Base-by-base conservation (phyloP, 1,140 invertebrate genomes). In the Lepidurus packardi region DNA sequence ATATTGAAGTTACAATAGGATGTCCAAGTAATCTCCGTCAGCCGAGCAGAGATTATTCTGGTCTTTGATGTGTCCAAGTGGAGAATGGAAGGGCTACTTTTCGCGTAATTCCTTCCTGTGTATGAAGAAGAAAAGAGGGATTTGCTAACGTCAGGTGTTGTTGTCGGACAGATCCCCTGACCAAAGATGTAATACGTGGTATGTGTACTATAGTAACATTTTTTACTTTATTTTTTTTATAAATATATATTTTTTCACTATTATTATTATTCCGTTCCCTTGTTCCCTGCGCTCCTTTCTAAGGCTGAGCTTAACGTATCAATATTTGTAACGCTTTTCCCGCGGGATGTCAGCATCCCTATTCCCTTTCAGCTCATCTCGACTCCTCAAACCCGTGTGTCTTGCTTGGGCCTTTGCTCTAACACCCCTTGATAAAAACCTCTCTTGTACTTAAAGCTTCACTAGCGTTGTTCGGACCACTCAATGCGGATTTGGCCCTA, bases 81-180 rank as follows among this genome's bases (percentile, higher is more conserved):
- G 6, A 65, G 53, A 21, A 65, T 65, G 21, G 53, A 5, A 65
- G 21, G 47, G 53, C 53, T 65, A 65, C 53, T 65, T 16, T 65
- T 21, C 6, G 13, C 53, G 53, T 65, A 65, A 65, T 65, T 65
- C 53, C 53, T 65, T 65, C 53, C 53, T 9, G 53, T 13, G 21
- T 65, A 21, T 16, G 53, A 65, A n/a, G 53, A 65, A 65, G 21
- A 65, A 1, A 65, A 21, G 53, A 1, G 13, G 53, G 53, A 65
- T 65, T 65, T 65, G 53, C 53, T 65, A 65, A 65, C 53, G 53
- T 65, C 53, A 65, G 53, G 53, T 65, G 53, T 65, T 65, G 53
- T 65, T 65, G 53, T 9, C 53, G 53, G 53, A 65, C 53, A 65
- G 53, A 65, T 65, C 53, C 53, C 53, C 3, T 34, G 34, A 11